Evolutionary conservation across 2,113 vertebrate species (phyloP).

Genomic region (Rhea americana): DNA sequence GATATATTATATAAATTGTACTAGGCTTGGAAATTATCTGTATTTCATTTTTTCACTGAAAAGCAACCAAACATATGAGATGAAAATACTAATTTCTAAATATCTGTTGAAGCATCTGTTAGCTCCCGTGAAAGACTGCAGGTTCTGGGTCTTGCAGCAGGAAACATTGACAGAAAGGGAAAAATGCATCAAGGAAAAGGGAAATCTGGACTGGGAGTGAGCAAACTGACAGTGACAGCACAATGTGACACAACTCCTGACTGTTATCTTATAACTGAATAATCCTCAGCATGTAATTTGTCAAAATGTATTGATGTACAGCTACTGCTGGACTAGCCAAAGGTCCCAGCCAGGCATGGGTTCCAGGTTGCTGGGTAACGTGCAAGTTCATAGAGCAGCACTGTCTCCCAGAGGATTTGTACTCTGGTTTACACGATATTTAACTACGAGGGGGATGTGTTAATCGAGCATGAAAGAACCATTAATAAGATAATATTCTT

Average conservation of each 20-base stretch:
- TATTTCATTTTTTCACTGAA: not conserved
- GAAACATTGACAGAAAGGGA: not conserved
- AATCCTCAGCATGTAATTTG: not conserved
- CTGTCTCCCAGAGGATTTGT: not conserved
- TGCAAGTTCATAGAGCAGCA: not conserved
- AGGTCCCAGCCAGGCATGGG: not conserved
- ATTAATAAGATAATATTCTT: not conserved
- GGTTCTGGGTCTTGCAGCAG: not conserved
- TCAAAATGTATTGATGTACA: not conserved
- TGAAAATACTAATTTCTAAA: not conserved
- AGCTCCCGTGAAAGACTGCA: not conserved
- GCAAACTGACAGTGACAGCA: not conserved
- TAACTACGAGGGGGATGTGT: not conserved
- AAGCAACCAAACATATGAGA: not conserved
- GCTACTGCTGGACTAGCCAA: fast-evolving
- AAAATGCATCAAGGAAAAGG: not conserved
- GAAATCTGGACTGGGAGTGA: not conserved
- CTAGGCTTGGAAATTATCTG: not conserved
- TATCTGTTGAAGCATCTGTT: not conserved
- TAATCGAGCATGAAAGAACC: not conserved
- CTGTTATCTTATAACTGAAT: not conserved
- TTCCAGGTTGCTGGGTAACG: not conserved
- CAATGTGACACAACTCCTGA: not conserved
- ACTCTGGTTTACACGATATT: not conserved
- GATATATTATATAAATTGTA: not conserved